Evolutionary conservation across 1,140 invertebrate species (phyloP).

Genomic region (Brachionus asplanchnoidis): DNA sequence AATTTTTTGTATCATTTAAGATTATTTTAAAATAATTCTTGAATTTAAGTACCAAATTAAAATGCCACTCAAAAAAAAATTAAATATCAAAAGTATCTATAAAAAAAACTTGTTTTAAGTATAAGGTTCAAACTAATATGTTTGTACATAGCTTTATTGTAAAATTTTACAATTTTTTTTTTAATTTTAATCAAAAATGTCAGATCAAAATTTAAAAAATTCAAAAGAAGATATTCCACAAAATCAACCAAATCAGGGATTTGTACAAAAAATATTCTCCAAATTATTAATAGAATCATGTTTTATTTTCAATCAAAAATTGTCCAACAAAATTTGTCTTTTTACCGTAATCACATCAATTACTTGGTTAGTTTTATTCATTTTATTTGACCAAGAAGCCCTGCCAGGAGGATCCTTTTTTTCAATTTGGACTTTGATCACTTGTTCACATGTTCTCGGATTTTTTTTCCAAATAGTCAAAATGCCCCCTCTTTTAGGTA

Average conservation of each 20-base stretch:
- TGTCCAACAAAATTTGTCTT: neutral
- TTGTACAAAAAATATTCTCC: neutral
- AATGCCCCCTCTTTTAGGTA: slow-evolving; percentile 30
- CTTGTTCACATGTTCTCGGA: neutral
- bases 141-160: too few species aligned
- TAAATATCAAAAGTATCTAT: too few species aligned
- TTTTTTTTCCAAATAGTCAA: slow-evolving; percentile 10
- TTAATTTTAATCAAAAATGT: too few species aligned
- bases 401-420: slow-evolving; percentile 18
- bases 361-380: neutral
- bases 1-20: too few species aligned
- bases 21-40: too few species aligned
- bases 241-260: neutral
- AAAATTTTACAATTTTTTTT: too few species aligned
- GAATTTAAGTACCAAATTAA: too few species aligned
- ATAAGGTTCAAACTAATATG: too few species aligned
- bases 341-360: neutral
- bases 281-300: neutral
- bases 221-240: neutral
- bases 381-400: neutral
- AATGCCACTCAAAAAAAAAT: too few species aligned
- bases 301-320: neutral
- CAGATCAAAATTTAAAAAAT: neutral
- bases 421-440: neutral
- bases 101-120: too few species aligned